A percentile compares a stretch with the other conserved stretches of the same genome.
Conservation (phyloP, 1,140 invertebrate genomes). For the Drosophila carrolli region DNA sequence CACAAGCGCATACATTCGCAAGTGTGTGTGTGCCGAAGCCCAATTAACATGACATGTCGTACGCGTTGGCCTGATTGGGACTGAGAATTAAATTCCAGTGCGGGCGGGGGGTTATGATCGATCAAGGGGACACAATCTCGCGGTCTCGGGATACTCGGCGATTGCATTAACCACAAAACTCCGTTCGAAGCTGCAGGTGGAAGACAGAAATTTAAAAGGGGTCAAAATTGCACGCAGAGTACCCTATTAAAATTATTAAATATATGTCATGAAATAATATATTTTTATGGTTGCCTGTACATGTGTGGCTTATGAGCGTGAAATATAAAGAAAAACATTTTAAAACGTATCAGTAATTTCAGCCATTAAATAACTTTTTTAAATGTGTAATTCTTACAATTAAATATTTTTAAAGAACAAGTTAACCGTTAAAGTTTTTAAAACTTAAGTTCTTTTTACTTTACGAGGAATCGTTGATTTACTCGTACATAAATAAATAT, state of each 20-base stretch:
- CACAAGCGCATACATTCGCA: conserved; percentile 17
- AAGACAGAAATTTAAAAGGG: conserved; percentile 11
- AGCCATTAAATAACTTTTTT: no score
- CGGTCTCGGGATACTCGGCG: conserved; percentile 31
- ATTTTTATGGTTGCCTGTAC: no score
- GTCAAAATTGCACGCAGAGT: background rate
- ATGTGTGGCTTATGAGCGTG: no score
- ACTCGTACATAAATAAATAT: no score
- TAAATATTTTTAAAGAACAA: no score
- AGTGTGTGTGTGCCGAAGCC: conserved; percentile 21
- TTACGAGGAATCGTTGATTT: no score
- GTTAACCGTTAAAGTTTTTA: no score
- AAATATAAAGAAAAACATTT: no score
- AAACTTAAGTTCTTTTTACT: no score
- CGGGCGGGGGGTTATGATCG: background rate
- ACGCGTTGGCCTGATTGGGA: conserved; percentile 74
- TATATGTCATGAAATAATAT: background rate
- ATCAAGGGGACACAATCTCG: conserved; percentile 22
- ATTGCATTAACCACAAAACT: conserved; percentile 75
- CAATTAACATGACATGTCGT: conserved; percentile 80
- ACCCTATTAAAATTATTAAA: background rate
- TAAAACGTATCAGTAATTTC: no score
- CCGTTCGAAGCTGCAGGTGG: conserved; percentile 47
- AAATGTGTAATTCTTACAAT: no score
- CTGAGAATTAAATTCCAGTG: conserved; percentile 28